Evolutionary conservation across 2,888 invertebrate species (phyloP).

Genomic region (Malthinus flaveolus): DNA sequence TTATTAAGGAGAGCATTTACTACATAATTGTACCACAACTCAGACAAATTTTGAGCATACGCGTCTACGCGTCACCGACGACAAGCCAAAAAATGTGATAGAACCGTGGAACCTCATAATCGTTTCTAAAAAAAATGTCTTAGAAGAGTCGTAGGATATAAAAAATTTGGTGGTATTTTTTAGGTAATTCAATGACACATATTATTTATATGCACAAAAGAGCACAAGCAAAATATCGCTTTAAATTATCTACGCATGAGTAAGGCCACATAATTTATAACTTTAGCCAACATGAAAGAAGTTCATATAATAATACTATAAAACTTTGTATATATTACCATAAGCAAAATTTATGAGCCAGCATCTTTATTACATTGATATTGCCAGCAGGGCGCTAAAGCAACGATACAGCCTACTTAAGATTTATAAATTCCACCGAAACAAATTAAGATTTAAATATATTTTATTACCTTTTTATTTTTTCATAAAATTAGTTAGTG

Average conservation of each 20-base stretch:
- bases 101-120: too few species aligned
- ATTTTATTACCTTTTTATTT: slow-evolving; percentile 25
- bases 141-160: too few species aligned
- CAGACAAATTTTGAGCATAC: too few species aligned
- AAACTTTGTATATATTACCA: slow-evolving; percentile 44
- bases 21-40: too few species aligned
- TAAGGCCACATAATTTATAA: slow-evolving; percentile 31
- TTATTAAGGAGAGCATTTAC: too few species aligned
- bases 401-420: slow-evolving; percentile 23
- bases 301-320: slow-evolving; percentile 42
- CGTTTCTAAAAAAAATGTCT: too few species aligned
- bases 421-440: slow-evolving; percentile 28
- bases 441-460: slow-evolving; percentile 34
- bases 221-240: slow-evolving; percentile 6
- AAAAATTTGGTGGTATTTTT: too few species aligned
- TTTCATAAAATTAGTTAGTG: background rate
- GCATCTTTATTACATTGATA: slow-evolving; percentile 39
- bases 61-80: too few species aligned
- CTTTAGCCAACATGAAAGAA: slow-evolving; percentile 38
- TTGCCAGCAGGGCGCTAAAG: slow-evolving; percentile 30
- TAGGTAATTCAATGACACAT: background rate
- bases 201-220: slow-evolving; percentile 4
- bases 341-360: slow-evolving; percentile 40
- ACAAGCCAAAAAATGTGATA: too few species aligned
- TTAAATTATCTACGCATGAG: slow-evolving; percentile 8